These are phyloP conservation scores for Colletes collaris DNA, from an alignment of 2,888 invertebrate species.

Conservation along the genomic window DNA sequence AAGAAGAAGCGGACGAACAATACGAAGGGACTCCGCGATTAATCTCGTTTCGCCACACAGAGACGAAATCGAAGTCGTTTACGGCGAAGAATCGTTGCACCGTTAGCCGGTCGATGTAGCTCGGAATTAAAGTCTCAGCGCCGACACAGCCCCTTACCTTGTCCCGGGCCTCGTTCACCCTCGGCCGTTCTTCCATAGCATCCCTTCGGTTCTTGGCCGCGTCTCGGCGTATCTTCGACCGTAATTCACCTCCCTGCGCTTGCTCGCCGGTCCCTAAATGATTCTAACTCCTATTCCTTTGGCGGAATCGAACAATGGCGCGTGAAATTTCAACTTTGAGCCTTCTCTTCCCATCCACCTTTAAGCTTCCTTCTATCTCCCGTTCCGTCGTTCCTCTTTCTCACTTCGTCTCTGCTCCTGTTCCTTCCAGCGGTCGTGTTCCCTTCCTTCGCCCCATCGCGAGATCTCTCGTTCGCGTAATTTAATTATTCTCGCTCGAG, in stretches of 20 bases:
- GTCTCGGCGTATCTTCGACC: conserved; percentile 71
- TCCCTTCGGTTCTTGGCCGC: conserved; percentile 59
- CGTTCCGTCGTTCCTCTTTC: conserved; percentile 1
- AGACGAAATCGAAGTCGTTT: conserved; percentile 71
- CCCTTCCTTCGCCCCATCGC: conserved; percentile 49
- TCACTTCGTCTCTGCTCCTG: not conserved
- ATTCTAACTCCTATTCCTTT: conserved; percentile 80
- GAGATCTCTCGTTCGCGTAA: conserved; percentile 74
- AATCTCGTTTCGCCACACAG: conserved; percentile 65
- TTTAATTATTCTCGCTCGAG: conserved; percentile 77
- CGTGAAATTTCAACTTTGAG: conserved; percentile 82
- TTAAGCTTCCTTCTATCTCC: conserved; percentile 24
- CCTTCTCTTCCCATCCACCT: conserved; percentile 56
- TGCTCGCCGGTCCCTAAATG: conserved; percentile 78
- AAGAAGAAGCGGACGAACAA: not conserved
- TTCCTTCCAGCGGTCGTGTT: conserved; percentile 23
- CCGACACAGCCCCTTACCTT: conserved; percentile 41
- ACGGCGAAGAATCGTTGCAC: conserved; percentile 68
- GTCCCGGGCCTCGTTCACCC: conserved; percentile 45
- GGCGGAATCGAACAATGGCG: conserved; percentile 81
- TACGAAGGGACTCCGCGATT: conserved; percentile 59
- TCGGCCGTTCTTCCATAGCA: conserved; percentile 42
- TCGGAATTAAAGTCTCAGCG: conserved; percentile 77
- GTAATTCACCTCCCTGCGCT: conserved; percentile 76
- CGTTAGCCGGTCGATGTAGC: conserved; percentile 69